Conservation (phyloP, 2,797 vertebrate genomes). For the Odontamblyopus rebecca region DNA sequence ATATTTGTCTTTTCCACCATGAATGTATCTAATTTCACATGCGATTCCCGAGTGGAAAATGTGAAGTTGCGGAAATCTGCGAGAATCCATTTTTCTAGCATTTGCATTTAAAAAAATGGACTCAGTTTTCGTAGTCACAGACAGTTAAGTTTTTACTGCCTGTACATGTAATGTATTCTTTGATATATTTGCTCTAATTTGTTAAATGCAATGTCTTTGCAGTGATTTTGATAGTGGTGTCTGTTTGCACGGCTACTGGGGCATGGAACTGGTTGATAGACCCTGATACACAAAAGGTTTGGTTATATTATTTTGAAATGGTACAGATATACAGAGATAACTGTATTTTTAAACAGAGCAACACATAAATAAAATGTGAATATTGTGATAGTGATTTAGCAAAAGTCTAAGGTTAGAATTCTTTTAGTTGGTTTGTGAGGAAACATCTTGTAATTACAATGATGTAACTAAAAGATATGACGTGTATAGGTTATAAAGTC, state of each 20-base stretch:
- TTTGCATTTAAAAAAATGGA: no score
- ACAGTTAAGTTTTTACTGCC: not conserved
- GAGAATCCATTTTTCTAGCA: no score
- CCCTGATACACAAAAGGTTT: slow-evolving; percentile 96
- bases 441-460: not conserved
- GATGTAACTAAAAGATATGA: not conserved
- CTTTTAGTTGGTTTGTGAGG: not conserved
- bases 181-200: not conserved
- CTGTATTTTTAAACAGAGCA: not conserved
- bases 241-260: slow-evolving; percentile 97
- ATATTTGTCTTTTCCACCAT: no score
- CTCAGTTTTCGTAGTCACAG: no score
- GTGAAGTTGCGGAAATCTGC: no score
- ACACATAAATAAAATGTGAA: not conserved
- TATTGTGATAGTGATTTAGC: not conserved
- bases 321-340: not conserved
- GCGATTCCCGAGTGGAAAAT: no score
- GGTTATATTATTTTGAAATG: slow-evolving; percentile 5
- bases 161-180: not conserved
- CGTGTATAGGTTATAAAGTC: not conserved
- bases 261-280: slow-evolving; percentile 99
- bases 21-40: no score
- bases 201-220: slow-evolving; percentile 33
- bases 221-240: slow-evolving; percentile 99
- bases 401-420: not conserved